These are phyloP conservation scores for Drosophila paramelanica DNA, from an alignment of 2,888 invertebrate species.

Conservation along the genomic window DNA sequence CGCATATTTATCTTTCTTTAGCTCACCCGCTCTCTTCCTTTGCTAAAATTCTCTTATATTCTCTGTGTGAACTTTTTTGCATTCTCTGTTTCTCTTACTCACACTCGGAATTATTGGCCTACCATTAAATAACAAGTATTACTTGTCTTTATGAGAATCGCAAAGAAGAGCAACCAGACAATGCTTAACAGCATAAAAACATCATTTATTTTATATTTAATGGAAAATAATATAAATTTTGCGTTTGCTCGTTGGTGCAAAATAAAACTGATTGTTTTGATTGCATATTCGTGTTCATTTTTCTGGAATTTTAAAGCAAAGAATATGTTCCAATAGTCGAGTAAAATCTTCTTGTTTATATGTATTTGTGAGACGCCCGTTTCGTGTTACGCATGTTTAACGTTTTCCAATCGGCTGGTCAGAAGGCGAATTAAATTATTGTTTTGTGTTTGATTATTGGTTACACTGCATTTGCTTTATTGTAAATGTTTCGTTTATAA, in stretches of 20 bases:
- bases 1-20: too few relatives aligned
- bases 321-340: neutral
- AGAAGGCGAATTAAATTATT: constrained; percentile 7
- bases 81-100: too few relatives aligned
- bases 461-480: constrained; percentile 59
- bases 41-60: too few relatives aligned
- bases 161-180: neutral
- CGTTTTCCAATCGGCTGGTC: neutral
- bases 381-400: constrained; percentile 30
- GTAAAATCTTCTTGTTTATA: constrained; percentile 7
- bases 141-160: neutral
- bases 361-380: constrained; percentile 35
- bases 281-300: neutral
- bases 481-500: constrained; percentile 55
- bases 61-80: too few relatives aligned
- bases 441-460: constrained; percentile 18
- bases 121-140: neutral
- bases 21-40: too few relatives aligned
- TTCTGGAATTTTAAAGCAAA: neutral
- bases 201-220: too few relatives aligned
- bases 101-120: too few relatives aligned
- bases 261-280: neutral
- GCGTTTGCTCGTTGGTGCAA: too few relatives aligned
- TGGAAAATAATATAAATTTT: too few relatives aligned
- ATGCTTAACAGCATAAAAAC: too few relatives aligned